These are phyloP conservation scores for Harpagoxenus sublaevis DNA, from an alignment of 2,888 invertebrate species.

Conservation along the genomic window DNA sequence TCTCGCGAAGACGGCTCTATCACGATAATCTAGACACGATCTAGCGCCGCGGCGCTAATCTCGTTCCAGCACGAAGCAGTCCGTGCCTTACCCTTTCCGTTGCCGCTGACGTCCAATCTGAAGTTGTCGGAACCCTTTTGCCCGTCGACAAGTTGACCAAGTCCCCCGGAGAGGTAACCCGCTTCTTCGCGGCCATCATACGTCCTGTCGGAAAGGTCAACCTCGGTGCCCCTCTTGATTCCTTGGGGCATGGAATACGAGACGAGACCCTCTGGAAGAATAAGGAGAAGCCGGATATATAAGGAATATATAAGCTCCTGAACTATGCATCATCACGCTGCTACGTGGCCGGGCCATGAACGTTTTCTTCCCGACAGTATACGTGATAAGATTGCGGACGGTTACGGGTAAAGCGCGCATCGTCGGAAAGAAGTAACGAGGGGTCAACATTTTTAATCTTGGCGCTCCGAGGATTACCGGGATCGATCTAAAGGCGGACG, in stretches of 20 bases:
- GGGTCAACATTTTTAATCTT: slow-evolving; percentile 58
- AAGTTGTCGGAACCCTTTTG: slow-evolving; percentile 92
- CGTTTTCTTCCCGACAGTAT: slow-evolving; percentile 63
- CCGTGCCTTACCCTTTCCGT: slow-evolving; percentile 89
- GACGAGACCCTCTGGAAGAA: slow-evolving; percentile 90
- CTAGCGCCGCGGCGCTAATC: slow-evolving; percentile 74
- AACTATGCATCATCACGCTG: slow-evolving; percentile 69
- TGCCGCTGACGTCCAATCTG: slow-evolving; percentile 89
- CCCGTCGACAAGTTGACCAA: slow-evolving; percentile 93
- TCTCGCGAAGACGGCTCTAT: slow-evolving; percentile 68
- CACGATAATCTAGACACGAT: slow-evolving; percentile 75
- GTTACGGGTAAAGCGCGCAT: slow-evolving; percentile 48
- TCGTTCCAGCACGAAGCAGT: slow-evolving; percentile 62
- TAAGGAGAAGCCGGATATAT: slow-evolving; percentile 28
- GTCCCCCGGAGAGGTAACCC: slow-evolving; percentile 90
- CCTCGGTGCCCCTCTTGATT: slow-evolving; percentile 90
- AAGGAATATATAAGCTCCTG: slow-evolving; percentile 54
- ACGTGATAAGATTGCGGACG: slow-evolving; percentile 70
- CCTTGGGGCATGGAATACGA: slow-evolving; percentile 94
- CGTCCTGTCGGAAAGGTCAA: slow-evolving; percentile 92
- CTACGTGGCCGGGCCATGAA: slow-evolving; percentile 34
- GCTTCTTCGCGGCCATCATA: slow-evolving; percentile 92
- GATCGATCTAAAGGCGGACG: background rate
- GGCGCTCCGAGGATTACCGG: slow-evolving; percentile 19
- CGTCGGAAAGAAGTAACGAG: slow-evolving; percentile 48